Evolutionary conservation across 2,888 invertebrate genomes (phyloP).

Genomic region (Timandra comae): DNA sequence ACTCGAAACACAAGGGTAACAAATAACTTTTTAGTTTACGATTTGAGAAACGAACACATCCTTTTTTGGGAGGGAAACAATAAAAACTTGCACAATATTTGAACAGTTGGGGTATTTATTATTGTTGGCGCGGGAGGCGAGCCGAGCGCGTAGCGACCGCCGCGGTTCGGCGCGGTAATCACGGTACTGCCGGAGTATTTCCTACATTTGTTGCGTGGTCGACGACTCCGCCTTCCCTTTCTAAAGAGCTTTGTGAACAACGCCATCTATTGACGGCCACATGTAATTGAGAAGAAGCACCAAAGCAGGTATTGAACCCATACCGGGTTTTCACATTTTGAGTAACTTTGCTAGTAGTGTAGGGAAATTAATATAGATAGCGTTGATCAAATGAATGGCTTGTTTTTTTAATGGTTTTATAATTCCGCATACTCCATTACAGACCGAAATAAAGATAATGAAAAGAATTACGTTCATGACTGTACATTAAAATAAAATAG

Average conservation of each 20-base stretch:
- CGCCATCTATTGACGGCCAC: slow-evolving; percentile 39
- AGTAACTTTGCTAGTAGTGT: no score
- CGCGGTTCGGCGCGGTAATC: slow-evolving; percentile 41
- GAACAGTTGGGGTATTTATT: slow-evolving; percentile 68
- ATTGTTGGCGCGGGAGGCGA: slow-evolving; percentile 51
- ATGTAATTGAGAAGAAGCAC: no score
- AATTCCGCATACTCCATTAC: no score
- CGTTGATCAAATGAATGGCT: no score
- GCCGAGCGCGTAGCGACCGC: slow-evolving; percentile 11
- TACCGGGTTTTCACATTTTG: no score
- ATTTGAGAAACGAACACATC: slow-evolving; percentile 44
- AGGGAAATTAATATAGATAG: no score
- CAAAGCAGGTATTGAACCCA: no score
- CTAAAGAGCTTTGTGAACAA: slow-evolving; percentile 27
- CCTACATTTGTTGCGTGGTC: slow-evolving; percentile 49
- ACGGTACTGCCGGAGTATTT: slow-evolving; percentile 50
- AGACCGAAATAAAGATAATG: no score
- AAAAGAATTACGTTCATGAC: no score
- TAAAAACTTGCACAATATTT: slow-evolving; percentile 69
- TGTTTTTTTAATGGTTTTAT: no score
- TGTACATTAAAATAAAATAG: no score
- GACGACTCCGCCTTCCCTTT: slow-evolving; percentile 52
- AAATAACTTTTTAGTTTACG: slow-evolving; percentile 32
- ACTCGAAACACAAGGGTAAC: slow-evolving; percentile 56
- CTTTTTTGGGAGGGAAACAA: slow-evolving; percentile 48